phyloP scores from a whole-genome alignment of 2,797 vertebrate species.

The Rhabdomys pumilio region DNA sequence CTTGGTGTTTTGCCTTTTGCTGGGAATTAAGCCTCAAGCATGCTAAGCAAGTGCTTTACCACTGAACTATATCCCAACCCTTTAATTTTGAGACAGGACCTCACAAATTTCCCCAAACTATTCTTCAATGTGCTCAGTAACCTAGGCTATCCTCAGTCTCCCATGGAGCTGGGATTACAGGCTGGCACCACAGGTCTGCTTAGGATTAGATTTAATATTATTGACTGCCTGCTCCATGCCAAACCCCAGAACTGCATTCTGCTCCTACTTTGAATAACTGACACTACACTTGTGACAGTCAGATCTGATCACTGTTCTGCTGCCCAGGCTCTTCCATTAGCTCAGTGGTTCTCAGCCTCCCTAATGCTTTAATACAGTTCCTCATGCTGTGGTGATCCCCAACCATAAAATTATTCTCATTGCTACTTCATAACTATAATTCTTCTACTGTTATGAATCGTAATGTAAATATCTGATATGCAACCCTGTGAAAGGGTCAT shows the following conservation, averaged over 20 bases:
- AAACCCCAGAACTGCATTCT: not conserved
- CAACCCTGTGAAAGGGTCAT: not conserved
- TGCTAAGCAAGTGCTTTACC: not conserved
- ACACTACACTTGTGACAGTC: not conserved
- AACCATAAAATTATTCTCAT: not conserved
- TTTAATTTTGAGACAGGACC: not conserved
- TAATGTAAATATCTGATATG: not conserved
- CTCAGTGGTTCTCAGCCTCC: not conserved
- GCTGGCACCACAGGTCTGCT: not conserved
- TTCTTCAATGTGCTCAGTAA: not conserved
- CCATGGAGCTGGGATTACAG: not conserved
- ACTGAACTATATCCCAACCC: not conserved
- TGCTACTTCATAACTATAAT: not conserved
- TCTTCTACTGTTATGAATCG: not conserved
- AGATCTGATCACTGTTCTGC: fast-evolving
- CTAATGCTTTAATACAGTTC: not conserved
- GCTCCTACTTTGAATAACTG: not conserved
- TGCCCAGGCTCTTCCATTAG: not conserved
- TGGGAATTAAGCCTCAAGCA: not conserved
- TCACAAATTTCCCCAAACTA: not conserved
- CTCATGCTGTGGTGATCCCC: not conserved
- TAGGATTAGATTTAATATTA: too few species aligned
- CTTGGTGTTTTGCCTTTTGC: not conserved
- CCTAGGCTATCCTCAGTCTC: not conserved
- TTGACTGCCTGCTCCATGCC: not conserved